Evolutionary conservation across 2,113 vertebrate species (phyloP), one percentile per base, ranked within the genome.

Genomic region (Aleadryas rufinucha): DNA sequence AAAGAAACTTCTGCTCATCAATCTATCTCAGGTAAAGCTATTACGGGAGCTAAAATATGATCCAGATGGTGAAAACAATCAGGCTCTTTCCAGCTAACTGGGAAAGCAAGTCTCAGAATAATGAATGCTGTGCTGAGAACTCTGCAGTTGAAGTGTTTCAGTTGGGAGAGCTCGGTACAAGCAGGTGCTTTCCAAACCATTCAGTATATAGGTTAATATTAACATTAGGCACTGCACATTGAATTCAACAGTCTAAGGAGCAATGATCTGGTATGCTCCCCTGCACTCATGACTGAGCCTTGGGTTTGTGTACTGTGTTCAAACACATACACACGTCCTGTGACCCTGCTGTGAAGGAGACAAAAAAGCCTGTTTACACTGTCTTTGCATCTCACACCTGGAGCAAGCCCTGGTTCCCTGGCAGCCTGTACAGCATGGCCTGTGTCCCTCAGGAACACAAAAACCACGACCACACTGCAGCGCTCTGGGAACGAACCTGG

Each of bases 121-220:
- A 90, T 5, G 13, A 79, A 52, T 63, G 76, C 70, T 66, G 49
- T 5, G 1, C 75, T 1, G 19, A 82, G 56, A 92, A 42, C 52
- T 66, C 59, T 81, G 72, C 41, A 84, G 76, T 21, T 78, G 56
- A 83, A 77, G 27, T 49, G 90, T 94, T 94, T 93, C 93, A 82
- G 52, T 1, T 96, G 83, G 84, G 49, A 93, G 69, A 89, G 37
- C 92, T 96, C 0, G 0, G 63, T 90, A 92, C 69, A 78, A 89
- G 89, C 37, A 93, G 47, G 37, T 93, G 33, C 79, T 81, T 93
- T 75, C 93, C 83, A 87, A 95, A 78, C 44, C 53, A 87, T 82
- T 87, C 89, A 61, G 79, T 89, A 75, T 78, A 84, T 74, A 87
- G 83, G 86, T 94, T 94, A 96, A 90, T 95, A 92, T 91, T 90